A percentile compares a stretch with the other conserved stretches of the same genome.
Evolutionary conservation across 2,797 vertebrate genomes (phyloP).

Genomic region (Oceanodroma leucorhoa): DNA sequence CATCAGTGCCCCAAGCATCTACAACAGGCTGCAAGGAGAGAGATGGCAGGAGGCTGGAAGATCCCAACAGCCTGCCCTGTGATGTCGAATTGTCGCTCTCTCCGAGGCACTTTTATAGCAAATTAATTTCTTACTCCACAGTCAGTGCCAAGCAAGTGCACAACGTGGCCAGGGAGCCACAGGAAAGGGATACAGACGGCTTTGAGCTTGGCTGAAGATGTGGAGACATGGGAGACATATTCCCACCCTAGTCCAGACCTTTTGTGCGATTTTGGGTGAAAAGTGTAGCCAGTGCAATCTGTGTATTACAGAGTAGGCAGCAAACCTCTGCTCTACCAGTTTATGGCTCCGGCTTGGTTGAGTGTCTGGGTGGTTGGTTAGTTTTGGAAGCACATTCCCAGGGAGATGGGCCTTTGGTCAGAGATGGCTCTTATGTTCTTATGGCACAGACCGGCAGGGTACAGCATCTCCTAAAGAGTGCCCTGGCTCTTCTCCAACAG

Average conservation of each 20-base stretch:
- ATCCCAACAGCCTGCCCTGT: too few relatives aligned
- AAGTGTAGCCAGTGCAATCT: not conserved
- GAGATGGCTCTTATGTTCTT: not conserved
- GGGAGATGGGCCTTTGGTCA: not conserved
- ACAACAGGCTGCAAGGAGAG: not conserved
- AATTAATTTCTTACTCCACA: not conserved
- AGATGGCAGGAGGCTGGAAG: not conserved
- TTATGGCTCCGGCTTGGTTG: not conserved
- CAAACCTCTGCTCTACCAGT: not conserved
- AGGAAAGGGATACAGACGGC: not conserved
- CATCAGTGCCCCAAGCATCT: not conserved
- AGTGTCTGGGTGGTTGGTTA: not conserved
- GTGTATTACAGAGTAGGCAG: not conserved
- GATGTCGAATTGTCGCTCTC: not conserved
- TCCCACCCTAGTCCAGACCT: not conserved
- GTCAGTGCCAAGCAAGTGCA: not conserved
- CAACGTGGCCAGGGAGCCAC: fast-evolving
- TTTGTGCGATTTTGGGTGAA: not conserved
- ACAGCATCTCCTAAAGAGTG: not conserved
- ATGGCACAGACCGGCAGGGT: not conserved
- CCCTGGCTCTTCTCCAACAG: not conserved
- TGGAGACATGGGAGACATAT: not conserved
- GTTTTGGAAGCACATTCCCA: not conserved
- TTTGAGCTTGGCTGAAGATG: not conserved
- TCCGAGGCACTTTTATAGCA: not conserved